A percentile compares a stretch with the other conserved stretches of the same genome.
Evolutionary conservation across 64 coral and sea anemone species (phyloP).

Genomic region (Exaiptasia diaphana): DNA sequence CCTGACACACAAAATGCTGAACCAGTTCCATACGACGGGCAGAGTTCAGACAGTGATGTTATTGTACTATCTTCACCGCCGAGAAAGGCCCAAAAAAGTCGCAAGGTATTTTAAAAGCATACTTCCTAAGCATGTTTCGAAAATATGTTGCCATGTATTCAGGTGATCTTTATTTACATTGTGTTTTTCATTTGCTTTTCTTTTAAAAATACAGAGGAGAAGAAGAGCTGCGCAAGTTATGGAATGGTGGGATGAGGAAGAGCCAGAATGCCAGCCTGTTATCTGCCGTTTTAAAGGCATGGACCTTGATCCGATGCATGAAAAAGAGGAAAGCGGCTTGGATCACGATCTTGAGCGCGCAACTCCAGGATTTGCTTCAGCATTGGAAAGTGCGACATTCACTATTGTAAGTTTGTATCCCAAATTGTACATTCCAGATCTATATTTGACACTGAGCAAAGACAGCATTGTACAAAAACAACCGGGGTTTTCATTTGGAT

Average conservation of each 20-base stretch:
- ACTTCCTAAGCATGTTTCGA: not conserved
- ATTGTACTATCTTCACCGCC: not conserved
- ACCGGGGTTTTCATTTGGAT: too few relatives aligned
- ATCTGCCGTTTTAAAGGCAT: not conserved
- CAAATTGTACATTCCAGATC: too few relatives aligned
- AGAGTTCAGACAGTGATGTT: not conserved
- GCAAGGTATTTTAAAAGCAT: not conserved
- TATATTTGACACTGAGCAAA: too few relatives aligned
- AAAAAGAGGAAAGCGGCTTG: not conserved
- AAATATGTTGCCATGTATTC: too few relatives aligned
- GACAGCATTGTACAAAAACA: too few relatives aligned
- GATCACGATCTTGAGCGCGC: not conserved
- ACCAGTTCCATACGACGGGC: not conserved
- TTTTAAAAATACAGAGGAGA: too few relatives aligned
- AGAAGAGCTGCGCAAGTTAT: not conserved
- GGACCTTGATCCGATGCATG: not conserved
- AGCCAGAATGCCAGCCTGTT: not conserved
- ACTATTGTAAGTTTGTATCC: not conserved
- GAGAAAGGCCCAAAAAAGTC: not conserved
- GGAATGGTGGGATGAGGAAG: conserved; percentile 4
- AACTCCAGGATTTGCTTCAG: not conserved
- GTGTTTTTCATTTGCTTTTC: too few relatives aligned
- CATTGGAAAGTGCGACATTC: not conserved
- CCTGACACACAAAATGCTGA: not conserved
- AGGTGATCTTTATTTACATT: too few relatives aligned